A percentile compares a stretch with the other conserved stretches of the same genome.
Conservation (phyloP, 2,888 invertebrate species). For the Pseudeuparius sepicola region DNA sequence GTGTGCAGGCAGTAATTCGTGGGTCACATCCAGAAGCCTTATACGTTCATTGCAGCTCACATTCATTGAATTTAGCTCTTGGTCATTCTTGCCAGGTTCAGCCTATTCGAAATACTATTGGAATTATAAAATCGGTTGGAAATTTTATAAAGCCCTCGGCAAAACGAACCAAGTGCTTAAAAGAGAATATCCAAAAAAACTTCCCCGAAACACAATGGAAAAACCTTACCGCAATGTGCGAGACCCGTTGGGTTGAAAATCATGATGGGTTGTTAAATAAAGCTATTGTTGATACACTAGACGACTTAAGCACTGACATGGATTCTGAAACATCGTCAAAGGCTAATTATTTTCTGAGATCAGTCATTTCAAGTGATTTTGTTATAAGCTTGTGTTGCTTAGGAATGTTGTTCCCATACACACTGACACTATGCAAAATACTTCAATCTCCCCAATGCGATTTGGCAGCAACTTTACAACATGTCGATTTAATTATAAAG, state of each 20-base stretch:
- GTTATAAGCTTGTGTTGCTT: slow-evolving; percentile 11
- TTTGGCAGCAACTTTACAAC: slow-evolving; percentile 13
- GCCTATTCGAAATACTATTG: slow-evolving; percentile 17
- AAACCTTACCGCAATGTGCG: slow-evolving; percentile 16
- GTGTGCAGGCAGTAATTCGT: slow-evolving; percentile 18
- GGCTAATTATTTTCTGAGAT: slow-evolving; percentile 10
- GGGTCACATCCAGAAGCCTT: slow-evolving; percentile 16
- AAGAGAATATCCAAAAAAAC: slow-evolving; percentile 11
- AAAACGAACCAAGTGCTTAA: slow-evolving; percentile 14
- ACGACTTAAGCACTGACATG: slow-evolving; percentile 7
- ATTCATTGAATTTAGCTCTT: slow-evolving; percentile 20
- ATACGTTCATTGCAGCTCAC: slow-evolving; percentile 19
- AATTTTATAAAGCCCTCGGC: slow-evolving; percentile 10
- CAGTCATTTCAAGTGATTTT: slow-evolving; percentile 9
- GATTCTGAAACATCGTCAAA: slow-evolving; percentile 8
- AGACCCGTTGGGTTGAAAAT: slow-evolving; percentile 15
- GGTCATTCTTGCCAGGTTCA: slow-evolving; percentile 15
- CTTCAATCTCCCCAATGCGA: slow-evolving; percentile 14
- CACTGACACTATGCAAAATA: slow-evolving; percentile 14
- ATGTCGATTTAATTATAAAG: slow-evolving; percentile 12
- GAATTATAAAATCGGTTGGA: slow-evolving; percentile 11
- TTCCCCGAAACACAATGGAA: slow-evolving; percentile 14
- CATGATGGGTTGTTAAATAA: slow-evolving; percentile 5
- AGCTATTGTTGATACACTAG: slow-evolving; percentile 8
- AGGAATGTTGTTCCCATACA: slow-evolving; percentile 12